These are phyloP conservation scores for Sympetrum striolatum DNA, from an alignment of 2,888 invertebrate genomes.

Conservation along the genomic window DNA sequence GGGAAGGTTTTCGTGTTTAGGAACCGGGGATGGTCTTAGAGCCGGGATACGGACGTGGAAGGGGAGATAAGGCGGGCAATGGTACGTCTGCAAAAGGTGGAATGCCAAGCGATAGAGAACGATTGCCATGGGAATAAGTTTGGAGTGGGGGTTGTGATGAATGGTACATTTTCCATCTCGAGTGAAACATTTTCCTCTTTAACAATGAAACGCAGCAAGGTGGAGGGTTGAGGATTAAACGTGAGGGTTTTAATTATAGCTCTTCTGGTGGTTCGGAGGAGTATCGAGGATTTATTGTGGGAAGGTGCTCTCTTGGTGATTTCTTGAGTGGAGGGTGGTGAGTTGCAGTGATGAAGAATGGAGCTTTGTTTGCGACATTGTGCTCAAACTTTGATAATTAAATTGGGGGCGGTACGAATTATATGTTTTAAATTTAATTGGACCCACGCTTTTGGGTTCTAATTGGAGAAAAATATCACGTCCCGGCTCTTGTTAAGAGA, in stretches of 20 bases:
- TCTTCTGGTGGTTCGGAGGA: background rate
- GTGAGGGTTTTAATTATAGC: background rate
- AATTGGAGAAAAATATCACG: too few relatives aligned
- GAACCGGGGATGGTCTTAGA: background rate
- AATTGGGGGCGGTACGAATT: too few relatives aligned
- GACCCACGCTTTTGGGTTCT: too few relatives aligned
- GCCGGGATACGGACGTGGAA: background rate
- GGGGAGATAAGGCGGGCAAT: constrained; percentile 8
- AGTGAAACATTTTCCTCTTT: background rate
- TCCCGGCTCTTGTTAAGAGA: too few relatives aligned
- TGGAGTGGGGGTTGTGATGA: background rate
- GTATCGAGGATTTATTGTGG: too few relatives aligned
- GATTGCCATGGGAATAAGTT: background rate
- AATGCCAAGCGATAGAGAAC: constrained; percentile 24
- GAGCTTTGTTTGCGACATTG: too few relatives aligned
- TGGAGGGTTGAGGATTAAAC: background rate
- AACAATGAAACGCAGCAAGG: background rate
- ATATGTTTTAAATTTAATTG: too few relatives aligned
- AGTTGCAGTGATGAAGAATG: too few relatives aligned
- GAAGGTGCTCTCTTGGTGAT: too few relatives aligned
- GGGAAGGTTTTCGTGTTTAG: background rate
- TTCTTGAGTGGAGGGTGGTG: too few relatives aligned
- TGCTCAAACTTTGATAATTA: too few relatives aligned
- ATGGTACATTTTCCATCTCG: background rate
- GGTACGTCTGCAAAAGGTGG: constrained; percentile 34